Evolutionary conservation across 2,888 invertebrate genomes (phyloP), one percentile per base, ranked within the genome.

Genomic region (Epinotia nisella): DNA sequence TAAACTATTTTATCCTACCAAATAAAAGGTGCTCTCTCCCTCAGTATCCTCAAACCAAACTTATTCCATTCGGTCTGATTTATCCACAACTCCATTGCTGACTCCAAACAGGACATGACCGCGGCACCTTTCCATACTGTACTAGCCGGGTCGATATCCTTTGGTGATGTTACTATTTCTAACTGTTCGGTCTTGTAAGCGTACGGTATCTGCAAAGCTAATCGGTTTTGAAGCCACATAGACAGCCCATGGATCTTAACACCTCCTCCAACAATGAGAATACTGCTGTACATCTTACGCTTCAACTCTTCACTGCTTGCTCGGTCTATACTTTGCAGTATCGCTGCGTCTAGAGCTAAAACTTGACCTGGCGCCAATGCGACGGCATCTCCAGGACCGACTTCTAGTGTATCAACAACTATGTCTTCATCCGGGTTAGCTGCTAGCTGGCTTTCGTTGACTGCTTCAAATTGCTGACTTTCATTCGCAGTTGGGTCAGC

Each of bases 121-220:
- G 98, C 97, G 0, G 98, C 98, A 0, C 99, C 99, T 87, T 98
- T 98, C 99, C 99, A 99, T 0, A 97, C 95, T 0, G 97, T 97
- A 93, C 97, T 96, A 1, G 97, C 96, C 0, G 98, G 97, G 87
- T 98, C 98, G 94, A 98, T 97, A 81, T 98, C 98, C 87, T 98
- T 98, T 0, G 98, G 97, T 76, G 97, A 96, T 0, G 97, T 97
- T 59, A 98, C 97, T 70, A 98, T 97, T 87, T 98, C 98, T 80
- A 98, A 89, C 90, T 97, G 96, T 83, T 97, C 96, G 93, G 96
- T 95, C 86, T 97, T 95, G 82, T 96, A 97, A 78, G 96, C 94
- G 79, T 96, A 96, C 0, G 98, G 97, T 79, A 97, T 97, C 87
- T 98, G 97, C 71, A 97, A 92, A 9, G 96, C 96, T 74, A 98